Conservation (phyloP, 2,888 invertebrate genomes). For the Catocala fraxini region DNA sequence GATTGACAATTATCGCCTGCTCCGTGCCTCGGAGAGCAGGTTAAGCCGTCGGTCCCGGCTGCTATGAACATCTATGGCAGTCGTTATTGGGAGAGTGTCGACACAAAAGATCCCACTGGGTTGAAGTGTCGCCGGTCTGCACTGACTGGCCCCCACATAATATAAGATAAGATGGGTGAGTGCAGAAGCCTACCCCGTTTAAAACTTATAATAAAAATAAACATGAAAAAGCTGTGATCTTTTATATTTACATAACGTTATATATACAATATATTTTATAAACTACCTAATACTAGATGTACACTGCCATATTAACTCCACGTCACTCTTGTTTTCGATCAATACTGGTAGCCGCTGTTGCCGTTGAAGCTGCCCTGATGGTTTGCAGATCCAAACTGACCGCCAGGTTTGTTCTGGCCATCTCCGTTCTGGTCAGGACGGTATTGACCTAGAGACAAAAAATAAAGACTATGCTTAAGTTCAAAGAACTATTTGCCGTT, state of each 20-base stretch:
- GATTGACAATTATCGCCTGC: no score
- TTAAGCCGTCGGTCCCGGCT: no score
- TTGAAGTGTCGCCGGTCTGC: no score
- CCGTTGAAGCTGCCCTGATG: slow-evolving; percentile 63
- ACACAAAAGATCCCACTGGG: no score
- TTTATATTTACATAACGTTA: slow-evolving; percentile 29
- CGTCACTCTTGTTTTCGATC: slow-evolving; percentile 13
- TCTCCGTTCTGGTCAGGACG: slow-evolving; percentile 58
- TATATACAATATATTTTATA: slow-evolving; percentile 19
- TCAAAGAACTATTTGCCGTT: no score
- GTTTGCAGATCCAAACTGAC: slow-evolving; percentile 52
- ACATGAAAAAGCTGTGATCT: slow-evolving; percentile 32
- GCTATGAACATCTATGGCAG: no score
- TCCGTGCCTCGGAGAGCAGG: no score
- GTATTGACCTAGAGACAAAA: slow-evolving; percentile 62
- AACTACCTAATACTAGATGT: slow-evolving; percentile 23
- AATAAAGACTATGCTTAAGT: neutral
- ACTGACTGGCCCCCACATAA: no score
- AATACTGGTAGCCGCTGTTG: slow-evolving; percentile 66
- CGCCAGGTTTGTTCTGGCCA: slow-evolving; percentile 27
- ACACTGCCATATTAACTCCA: slow-evolving; percentile 8
- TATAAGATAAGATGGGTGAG: no score
- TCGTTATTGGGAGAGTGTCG: no score
- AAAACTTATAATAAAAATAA: no score
- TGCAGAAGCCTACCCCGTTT: no score